Evolutionary conservation across 1,140 invertebrate species (phyloP).

Genomic region (Musca domestica): DNA sequence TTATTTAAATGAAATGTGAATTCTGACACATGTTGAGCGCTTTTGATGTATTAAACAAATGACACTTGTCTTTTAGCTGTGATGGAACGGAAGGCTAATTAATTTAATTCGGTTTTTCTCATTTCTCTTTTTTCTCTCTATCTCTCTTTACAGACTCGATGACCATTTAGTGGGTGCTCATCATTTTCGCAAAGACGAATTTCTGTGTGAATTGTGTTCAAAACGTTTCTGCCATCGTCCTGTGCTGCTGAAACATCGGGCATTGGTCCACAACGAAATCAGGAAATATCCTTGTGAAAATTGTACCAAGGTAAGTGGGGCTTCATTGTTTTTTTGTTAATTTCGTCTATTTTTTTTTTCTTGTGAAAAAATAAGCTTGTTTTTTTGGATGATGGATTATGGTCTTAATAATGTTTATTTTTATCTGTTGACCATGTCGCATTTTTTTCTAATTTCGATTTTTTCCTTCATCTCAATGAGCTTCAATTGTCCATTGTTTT

Average conservation of each 20-base stretch:
- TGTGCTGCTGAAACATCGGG: constrained; percentile 78
- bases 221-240: constrained; percentile 79
- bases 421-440: constrained; percentile 4
- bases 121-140: no score
- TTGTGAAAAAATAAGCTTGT: background rate
- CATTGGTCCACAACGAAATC: constrained; percentile 73
- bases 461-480: background rate
- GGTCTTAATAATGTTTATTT: background rate
- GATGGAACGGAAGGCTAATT: background rate
- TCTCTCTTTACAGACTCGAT: constrained; percentile 69
- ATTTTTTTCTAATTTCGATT: background rate
- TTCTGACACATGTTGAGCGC: constrained; percentile 16
- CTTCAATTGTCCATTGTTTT: constrained; percentile 15
- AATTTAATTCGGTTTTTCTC: background rate
- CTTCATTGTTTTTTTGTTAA: background rate
- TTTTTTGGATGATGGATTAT: constrained; percentile 15
- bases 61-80: no score
- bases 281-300: constrained; percentile 90
- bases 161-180: constrained; percentile 75
- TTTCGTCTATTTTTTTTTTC: background rate
- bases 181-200: constrained; percentile 73
- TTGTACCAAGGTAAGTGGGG: constrained; percentile 74
- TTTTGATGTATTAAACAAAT: no score
- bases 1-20: constrained; percentile 47
- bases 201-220: constrained; percentile 80